Base-by-base conservation (phyloP, 2,888 invertebrate species). In the Caradrina kadenii region DNA sequence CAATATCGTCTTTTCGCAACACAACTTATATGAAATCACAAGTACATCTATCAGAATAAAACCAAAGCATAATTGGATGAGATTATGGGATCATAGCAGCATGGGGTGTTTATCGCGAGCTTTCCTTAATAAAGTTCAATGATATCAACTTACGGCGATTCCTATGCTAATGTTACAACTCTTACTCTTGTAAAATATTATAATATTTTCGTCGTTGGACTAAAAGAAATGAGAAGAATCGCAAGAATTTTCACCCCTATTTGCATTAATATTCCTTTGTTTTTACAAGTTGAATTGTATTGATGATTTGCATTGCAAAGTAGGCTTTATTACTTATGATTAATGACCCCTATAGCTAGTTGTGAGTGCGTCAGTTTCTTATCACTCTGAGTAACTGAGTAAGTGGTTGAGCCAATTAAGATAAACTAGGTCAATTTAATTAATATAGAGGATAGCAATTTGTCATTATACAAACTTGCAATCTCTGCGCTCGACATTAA, bases 111-210 rank as follows among this genome's bases (percentile, higher is more conserved):
- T 91, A 91, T 88, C 86, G 89, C 84, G 83, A 87, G 85, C 88
- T 89, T 90, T 86, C 87, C 89, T 87, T 90, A 91, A 91, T 90
- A 90, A 92, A 91, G 89, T 87, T 88, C 89, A 90, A 86, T 88
- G 88, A 90, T 91, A 91, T 91, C 88, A 90, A 88, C 86, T 89
- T 84, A 82, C 81, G 77, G 56, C 86, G 80, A 94, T 95, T 93
- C 79, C 84, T 87, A 95, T 95, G 95, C 88, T 88, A 94, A 95
- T 95, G 87, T 88, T 85, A 91, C 90, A 93, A 92, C 93, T 92
- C 91, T 92, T 93, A 89, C 91, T 90, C 90, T 89, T 88, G 90
- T 92, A 89, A 90, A 92, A 93, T 91, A 92, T 92, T 92, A 92
- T 91, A 79, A 82, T 84, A 86, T 89, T 90, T 87, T 89, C 83